Evolutionary conservation across 1,140 invertebrate genomes (phyloP).

Genomic region (Heliconius hewitsoni): DNA sequence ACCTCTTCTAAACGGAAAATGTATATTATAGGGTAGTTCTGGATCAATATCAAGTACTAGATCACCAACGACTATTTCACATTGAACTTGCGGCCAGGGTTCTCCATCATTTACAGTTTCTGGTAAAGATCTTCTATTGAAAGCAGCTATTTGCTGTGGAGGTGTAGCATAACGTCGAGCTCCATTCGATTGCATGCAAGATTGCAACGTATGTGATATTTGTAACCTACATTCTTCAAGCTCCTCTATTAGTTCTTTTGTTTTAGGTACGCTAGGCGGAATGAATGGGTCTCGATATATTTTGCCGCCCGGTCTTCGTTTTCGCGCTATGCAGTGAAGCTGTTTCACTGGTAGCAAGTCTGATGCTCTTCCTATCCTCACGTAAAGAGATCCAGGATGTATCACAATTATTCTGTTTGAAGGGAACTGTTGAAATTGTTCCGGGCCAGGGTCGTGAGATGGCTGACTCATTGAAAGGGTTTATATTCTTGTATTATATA

Average conservation of each 20-base stretch:
- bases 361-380: constrained; percentile 93
- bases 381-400: constrained; percentile 94
- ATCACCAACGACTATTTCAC: constrained; percentile 85
- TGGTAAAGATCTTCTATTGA: constrained; percentile 88
- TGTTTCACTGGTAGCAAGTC: constrained; percentile 92
- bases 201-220: constrained; percentile 91
- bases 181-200: constrained; percentile 91
- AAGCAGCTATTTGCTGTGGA: constrained; percentile 92
- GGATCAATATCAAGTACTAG: constrained; percentile 88
- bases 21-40: constrained; percentile 89
- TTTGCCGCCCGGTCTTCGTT: constrained; percentile 81
- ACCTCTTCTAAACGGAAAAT: constrained; percentile 94
- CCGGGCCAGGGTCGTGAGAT: constrained; percentile 65
- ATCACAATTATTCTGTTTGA: constrained; percentile 94
- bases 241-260: constrained; percentile 86
- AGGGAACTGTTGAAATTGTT: constrained; percentile 84
- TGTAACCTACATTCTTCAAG: constrained; percentile 91
- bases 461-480: constrained; percentile 60
- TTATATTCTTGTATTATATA: neutral
- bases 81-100: constrained; percentile 84
- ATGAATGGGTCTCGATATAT: constrained; percentile 85
- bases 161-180: constrained; percentile 90
- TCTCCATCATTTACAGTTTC: constrained; percentile 82
- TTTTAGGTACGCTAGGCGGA: constrained; percentile 82
- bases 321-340: constrained; percentile 92